Conservation (phyloP, 2,113 vertebrate species). For the Pedetes capensis region DNA sequence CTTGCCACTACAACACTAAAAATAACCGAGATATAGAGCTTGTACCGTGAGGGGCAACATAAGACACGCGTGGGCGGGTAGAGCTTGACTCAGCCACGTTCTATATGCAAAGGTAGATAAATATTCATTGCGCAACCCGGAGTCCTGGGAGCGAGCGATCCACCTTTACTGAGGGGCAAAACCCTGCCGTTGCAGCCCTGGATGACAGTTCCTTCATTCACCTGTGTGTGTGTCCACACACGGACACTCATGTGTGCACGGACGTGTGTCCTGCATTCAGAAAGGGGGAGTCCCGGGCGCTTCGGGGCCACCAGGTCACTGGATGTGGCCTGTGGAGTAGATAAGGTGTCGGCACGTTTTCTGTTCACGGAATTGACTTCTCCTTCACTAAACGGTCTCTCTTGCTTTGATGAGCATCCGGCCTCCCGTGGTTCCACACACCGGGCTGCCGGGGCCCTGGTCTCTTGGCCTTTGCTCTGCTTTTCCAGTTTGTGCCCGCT, state of each 20-base stretch:
- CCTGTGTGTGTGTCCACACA: fast-evolving
- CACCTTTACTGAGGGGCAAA: neutral
- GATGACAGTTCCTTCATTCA: neutral
- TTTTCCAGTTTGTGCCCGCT: neutral
- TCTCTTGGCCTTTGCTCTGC: fast-evolving
- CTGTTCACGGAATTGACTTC: neutral
- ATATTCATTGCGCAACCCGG: neutral
- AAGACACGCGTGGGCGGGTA: neutral
- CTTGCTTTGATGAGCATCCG: neutral
- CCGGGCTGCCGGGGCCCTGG: fast-evolving
- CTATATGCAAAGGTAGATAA: neutral
- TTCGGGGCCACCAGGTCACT: neutral
- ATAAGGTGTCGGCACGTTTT: neutral
- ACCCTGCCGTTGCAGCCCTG: neutral
- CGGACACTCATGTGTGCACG: fast-evolving
- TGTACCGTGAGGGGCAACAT: neutral
- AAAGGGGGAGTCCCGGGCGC: fast-evolving
- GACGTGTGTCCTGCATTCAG: fast-evolving
- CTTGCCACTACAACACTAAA: neutral
- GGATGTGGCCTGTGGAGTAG: fast-evolving
- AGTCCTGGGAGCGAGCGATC: neutral
- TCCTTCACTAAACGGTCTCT: neutral
- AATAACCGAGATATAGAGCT: neutral
- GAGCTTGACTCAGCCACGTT: neutral
- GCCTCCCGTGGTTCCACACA: neutral